A percentile compares a stretch with the other conserved stretches of the same genome.
Evolutionary conservation across 2,888 invertebrate species (phyloP).

Genomic region (Quadroppia sp.): DNA sequence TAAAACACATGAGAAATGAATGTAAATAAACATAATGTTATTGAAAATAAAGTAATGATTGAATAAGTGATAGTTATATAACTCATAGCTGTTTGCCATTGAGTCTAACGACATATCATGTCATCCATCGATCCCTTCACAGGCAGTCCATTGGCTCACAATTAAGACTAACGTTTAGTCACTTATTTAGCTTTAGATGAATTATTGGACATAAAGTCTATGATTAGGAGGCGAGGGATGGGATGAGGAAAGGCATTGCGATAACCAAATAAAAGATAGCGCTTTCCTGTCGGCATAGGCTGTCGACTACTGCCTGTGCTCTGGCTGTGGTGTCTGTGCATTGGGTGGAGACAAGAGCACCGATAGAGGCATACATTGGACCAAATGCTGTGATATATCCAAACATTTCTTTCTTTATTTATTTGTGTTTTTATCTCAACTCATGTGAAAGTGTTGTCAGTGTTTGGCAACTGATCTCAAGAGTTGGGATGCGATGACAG

Average conservation of each 20-base stretch:
- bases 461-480: slow-evolving; percentile 9
- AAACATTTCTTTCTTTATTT: slow-evolving; percentile 20
- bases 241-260: slow-evolving; percentile 7
- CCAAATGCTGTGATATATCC: not conserved
- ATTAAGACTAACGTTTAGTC: not conserved
- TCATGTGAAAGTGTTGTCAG: slow-evolving; percentile 27
- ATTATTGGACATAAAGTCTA: not conserved
- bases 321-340: not conserved
- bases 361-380: not conserved
- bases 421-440: slow-evolving; percentile 2
- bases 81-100: not conserved
- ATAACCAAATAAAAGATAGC: slow-evolving; percentile 35
- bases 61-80: not conserved
- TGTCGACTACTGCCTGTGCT: not conserved
- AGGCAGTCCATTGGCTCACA: not conserved
- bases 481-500: slow-evolving; percentile 15
- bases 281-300: not conserved
- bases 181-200: not conserved
- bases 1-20: not conserved
- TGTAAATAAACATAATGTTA: not conserved
- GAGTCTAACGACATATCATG: not conserved
- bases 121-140: not conserved
- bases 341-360: slow-evolving; percentile 4
- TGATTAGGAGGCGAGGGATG: not conserved
- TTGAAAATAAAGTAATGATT: not conserved